Percentiles rank a stretch among this genome's conserved stretches.
phyloP scores from a whole-genome alignment of 1,140 invertebrate species.

The Limonius californicus region DNA sequence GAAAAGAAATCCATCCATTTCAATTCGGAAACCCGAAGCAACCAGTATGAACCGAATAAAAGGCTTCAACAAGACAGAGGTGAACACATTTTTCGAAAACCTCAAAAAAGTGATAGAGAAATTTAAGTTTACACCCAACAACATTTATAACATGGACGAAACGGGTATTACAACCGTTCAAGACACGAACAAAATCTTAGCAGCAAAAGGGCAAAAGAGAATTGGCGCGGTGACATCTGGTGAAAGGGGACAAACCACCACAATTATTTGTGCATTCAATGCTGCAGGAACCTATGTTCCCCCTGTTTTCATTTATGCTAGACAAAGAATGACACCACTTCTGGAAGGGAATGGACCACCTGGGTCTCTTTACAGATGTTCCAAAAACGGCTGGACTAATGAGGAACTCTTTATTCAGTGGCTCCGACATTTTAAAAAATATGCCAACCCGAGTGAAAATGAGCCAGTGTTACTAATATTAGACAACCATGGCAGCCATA shows the following conservation, averaged over 20 bases:
- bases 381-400: conserved; percentile 9
- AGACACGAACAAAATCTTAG: conserved; percentile 26
- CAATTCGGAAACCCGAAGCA: conserved; percentile 6
- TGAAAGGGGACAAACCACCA: conserved; percentile 33
- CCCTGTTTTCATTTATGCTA: conserved; percentile 35
- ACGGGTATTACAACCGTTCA: conserved; percentile 10
- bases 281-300: conserved; percentile 39
- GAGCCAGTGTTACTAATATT: conserved; percentile 34
- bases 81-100: background rate
- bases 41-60: background rate
- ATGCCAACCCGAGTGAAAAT: conserved; percentile 30
- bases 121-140: background rate
- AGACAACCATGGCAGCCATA: conserved; percentile 37
- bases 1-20: conserved; percentile 3
- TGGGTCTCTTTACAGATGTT: conserved; percentile 9
- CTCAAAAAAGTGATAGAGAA: background rate
- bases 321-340: conserved; percentile 11
- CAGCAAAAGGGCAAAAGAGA: conserved; percentile 44
- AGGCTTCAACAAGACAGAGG: conserved; percentile 14
- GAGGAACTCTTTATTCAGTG: conserved; percentile 9
- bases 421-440: conserved; percentile 16
- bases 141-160: conserved; percentile 16
- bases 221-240: conserved; percentile 42
- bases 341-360: conserved; percentile 5
- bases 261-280: conserved; percentile 25